Base-by-base conservation (phyloP, 2,888 invertebrate species). In the Onchidella celtica region DNA sequence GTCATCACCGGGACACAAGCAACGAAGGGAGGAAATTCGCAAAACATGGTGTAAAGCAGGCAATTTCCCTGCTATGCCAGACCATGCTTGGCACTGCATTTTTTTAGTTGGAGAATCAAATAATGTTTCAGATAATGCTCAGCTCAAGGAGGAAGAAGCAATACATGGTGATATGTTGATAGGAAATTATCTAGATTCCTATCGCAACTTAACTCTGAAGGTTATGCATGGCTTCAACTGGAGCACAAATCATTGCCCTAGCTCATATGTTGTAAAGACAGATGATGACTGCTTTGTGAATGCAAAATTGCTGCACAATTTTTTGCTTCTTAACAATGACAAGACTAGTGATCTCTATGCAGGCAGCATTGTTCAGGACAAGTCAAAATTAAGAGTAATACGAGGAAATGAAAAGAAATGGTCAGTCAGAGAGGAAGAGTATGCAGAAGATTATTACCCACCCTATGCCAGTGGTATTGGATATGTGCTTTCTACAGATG, bases 221-320 rank as follows among this genome's bases (percentile, higher is more conserved):
- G 91, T 91, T 34, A 82, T 92, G 74, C 89, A 90, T 82, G 92
- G 91, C 32, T 85, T 92, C 24, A 77, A 87, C 27, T 92, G 92
- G 92, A 84, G 86, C 14, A 77, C 76, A 69, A 76, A 76, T 27
- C 47, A 74, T 40, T 92, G 92, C 85, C 78, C 86, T 17, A 83
- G 84, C 57, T 84, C 88, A 4, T 91, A 86, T 84, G 85, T 91
- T 9, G 82, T 92, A 24, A 92, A 92, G 84, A 92, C 92, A 29
- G 92, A 92, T 75, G 92, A 92, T 82, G 92, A 92, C 84, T 92
- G 92, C 79, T 92, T 90, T 87, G 91, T 92, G 1, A 91, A 91
- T 84, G 85, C 88, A 24, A 57, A 81, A 59, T 76, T 90, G n/a
- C 77, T 92, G 36, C 69, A 86, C 61, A 77, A 84, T 17, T 86